phyloP scores from a whole-genome alignment of 2,888 invertebrate genomes.

The Dorcus hopei region DNA sequence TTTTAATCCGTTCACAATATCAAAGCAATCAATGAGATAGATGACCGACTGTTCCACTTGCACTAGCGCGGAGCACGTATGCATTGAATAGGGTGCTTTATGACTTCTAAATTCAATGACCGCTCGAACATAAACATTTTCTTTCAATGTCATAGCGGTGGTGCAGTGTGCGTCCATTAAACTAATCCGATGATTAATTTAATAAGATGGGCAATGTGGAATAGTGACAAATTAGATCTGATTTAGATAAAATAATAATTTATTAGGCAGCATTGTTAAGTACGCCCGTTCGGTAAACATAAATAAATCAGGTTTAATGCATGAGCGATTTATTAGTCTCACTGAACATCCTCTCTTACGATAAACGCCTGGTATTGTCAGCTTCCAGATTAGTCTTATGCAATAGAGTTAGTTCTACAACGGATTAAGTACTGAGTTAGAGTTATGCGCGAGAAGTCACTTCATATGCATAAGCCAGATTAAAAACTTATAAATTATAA shows the following conservation, averaged over 20 bases:
- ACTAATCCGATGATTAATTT: slow-evolving; percentile 16
- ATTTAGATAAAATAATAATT: slow-evolving; percentile 16
- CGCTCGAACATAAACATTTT: slow-evolving; percentile 27
- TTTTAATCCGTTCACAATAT: slow-evolving; percentile 22
- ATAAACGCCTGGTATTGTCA: too few relatives aligned
- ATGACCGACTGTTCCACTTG: slow-evolving; percentile 33
- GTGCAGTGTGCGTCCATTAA: slow-evolving; percentile 11
- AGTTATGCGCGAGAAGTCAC: too few relatives aligned
- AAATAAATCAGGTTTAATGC: not conserved
- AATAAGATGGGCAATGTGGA: slow-evolving; percentile 6
- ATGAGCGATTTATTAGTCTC: too few relatives aligned
- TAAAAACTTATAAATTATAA: too few relatives aligned
- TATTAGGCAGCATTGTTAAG: slow-evolving; percentile 8
- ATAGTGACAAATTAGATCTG: slow-evolving; percentile 16
- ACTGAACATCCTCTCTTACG: too few relatives aligned
- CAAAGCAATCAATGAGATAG: slow-evolving; percentile 13
- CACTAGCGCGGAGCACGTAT: slow-evolving; percentile 39
- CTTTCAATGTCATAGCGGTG: slow-evolving; percentile 17
- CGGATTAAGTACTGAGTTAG: too few relatives aligned
- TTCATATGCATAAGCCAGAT: too few relatives aligned
- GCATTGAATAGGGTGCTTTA: slow-evolving; percentile 43
- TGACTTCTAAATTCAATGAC: slow-evolving; percentile 43
- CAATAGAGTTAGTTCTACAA: too few relatives aligned
- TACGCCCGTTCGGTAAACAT: slow-evolving; percentile 6
- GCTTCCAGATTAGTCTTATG: too few relatives aligned